Evolutionary conservation across 1,140 invertebrate species (phyloP), one percentile per base, ranked within the genome.

Genomic region (Homalodisca vitripennis): DNA sequence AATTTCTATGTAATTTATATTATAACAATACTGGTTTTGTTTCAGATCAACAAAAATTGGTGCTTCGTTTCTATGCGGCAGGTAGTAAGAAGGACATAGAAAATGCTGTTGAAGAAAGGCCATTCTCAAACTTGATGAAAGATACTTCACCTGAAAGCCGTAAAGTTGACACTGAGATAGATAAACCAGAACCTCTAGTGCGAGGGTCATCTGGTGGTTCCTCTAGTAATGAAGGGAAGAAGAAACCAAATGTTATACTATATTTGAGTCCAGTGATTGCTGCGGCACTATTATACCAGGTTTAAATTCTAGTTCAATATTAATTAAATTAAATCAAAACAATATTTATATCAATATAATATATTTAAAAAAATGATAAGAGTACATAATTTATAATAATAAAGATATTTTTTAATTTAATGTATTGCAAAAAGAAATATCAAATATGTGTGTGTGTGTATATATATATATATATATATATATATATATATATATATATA

Each of bases 231-330:
- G 55, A 24, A 2, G n/a, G 13, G 12, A 60, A 60, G 55, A 60
- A 60, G 29, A 60, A 60, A 24, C 55, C 27, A 26, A 51, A 51
- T n/a, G n/a, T 51, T 12, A 26, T 60, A 1, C 24, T 60, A 13
- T 30, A 27, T 60, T 24, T 60, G 6, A 60, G 55, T 30, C 55
- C 55, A 27, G n/a, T 60, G 26, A 60, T 60, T 60, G 55, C 55
- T 22, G 55, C 55, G 13, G 55, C 55, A 26, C 2, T 60, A 27
- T 2, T 60, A 60, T 60, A 60, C 24, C 22, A 26, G 55, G 55
- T 60, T 22, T n/a, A n/a, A n/a, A n/a, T n/a, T n/a, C n/a, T n/a
- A n/a, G n/a, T n/a, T n/a, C n/a, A n/a, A n/a, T n/a, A n/a, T n/a
- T n/a, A n/a, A n/a, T n/a, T n/a, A n/a, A n/a, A n/a, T n/a, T n/a